Base-by-base conservation (phyloP, 2,888 invertebrate species). In the Mythimna pallens region DNA sequence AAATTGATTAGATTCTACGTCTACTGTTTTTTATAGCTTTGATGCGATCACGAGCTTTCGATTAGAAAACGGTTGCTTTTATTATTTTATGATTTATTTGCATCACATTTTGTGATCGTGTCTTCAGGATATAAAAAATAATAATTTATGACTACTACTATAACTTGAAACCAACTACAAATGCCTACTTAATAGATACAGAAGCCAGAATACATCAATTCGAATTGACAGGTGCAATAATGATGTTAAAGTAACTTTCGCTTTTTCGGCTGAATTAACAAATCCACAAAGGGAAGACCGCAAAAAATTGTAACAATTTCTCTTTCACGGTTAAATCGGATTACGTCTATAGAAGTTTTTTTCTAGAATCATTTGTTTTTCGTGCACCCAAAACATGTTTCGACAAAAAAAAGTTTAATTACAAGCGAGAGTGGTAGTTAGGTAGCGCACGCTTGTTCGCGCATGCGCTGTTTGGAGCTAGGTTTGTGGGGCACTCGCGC, bases 401-500 rank as follows among this genome's bases (percentile, higher is more conserved):
- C 4, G 20, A 66, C 1, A 36, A 70, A 64, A 65, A 36, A 77
- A 57, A 54, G 40, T 61, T 75, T 68, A 67, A 71, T 75, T 78
- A 65, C 68, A 73, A 84, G 34, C 64, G 70, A 78, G 50, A 70
- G 55, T 78, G 59, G 47, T 47, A 25, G 59, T 62, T 9, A 6
- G 50, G 22, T 22, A 61, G 61, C 43, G 43, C 43, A 63, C 43
- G 62, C 62, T 43, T 43, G 65, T 52, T 25, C 70, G 78, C 76
- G 72, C 73, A 66, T 70, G 63, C 64, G 68, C 73, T 17, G 69
- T 73, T 34, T 47, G 67, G 71, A 88, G 91, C 86, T 88, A 72
- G 90, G 92, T 95, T 94, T 93, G 90, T 94, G 89, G 93, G 92
- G 78, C 94, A 92, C 88, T 84, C 89, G 88, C 85, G 88, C 86